These are phyloP conservation scores for Molossus molossus DNA, from an alignment of 2,797 vertebrate genomes.

Conservation along the genomic window DNA sequence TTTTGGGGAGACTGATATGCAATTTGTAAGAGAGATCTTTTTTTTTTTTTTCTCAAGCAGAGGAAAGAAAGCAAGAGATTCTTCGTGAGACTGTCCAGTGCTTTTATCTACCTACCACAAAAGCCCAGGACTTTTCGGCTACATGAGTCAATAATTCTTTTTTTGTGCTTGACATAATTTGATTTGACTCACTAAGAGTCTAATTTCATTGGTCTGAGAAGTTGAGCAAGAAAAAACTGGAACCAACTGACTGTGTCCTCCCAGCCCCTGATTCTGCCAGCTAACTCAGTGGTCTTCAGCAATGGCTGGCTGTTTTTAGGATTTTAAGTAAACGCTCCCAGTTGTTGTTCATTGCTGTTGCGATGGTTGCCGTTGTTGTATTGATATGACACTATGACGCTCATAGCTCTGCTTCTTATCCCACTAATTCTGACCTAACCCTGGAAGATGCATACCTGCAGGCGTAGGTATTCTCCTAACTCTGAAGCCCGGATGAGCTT, in stretches of 20 bases:
- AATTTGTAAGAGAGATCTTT: neutral
- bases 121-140: neutral
- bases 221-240: neutral
- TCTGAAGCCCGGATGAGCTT: constrained; percentile 42
- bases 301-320: neutral
- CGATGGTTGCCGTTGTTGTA: neutral
- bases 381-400: neutral
- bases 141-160: neutral
- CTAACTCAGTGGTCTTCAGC: neutral
- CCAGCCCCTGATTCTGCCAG: neutral
- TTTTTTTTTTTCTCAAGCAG: neutral
- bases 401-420: constrained; percentile 22
- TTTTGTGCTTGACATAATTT: constrained; percentile 20
- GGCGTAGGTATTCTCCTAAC: constrained; percentile 6
- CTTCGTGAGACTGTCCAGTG: neutral
- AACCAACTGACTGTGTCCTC: neutral
- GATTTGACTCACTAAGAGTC: neutral
- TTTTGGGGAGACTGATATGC: neutral
- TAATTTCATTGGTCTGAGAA: constrained; percentile 4
- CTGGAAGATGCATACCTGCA: neutral
- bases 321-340: neutral
- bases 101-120: neutral
- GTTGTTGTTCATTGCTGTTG: neutral
- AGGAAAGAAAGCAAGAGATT: neutral
- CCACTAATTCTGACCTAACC: constrained; percentile 61